Conservation (phyloP, 2,888 invertebrate species). For the Augiades crinisus region DNA sequence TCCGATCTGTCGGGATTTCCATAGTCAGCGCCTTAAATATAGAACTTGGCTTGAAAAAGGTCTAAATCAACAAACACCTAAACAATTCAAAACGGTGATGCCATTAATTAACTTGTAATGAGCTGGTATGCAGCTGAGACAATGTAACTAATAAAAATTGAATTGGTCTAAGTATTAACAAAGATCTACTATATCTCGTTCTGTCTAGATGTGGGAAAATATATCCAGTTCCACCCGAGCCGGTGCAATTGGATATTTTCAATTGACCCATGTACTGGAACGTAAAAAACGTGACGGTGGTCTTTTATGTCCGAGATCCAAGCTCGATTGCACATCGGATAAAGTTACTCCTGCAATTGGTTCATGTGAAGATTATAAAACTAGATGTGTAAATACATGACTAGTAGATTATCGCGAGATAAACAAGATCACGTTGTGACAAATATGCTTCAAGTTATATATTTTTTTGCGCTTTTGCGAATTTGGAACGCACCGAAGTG, state of each 20-base stretch:
- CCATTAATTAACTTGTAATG: too few relatives aligned
- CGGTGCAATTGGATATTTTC: conserved; percentile 35
- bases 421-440: too few relatives aligned
- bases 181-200: conserved; percentile 27
- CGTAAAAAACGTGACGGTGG: conserved; percentile 14
- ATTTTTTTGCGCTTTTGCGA: too few relatives aligned
- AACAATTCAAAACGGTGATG: too few relatives aligned
- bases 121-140: background rate
- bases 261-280: conserved; percentile 32
- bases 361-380: background rate
- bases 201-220: conserved; percentile 34
- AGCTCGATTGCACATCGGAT: conserved; percentile 7
- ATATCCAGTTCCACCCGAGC: conserved; percentile 34
- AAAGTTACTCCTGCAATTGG: conserved; percentile 7
- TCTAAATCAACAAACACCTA: too few relatives aligned
- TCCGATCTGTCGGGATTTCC: too few relatives aligned
- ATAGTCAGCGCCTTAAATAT: too few relatives aligned
- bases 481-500: too few relatives aligned
- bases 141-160: background rate
- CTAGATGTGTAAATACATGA: background rate
- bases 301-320: background rate
- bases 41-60: too few relatives aligned
- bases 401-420: too few relatives aligned
- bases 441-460: too few relatives aligned
- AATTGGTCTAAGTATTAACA: conserved; percentile 2